Evolutionary conservation across 2,888 invertebrate species (phyloP), one percentile per base, ranked within the genome.

Genomic region (Metellina segmentata): DNA sequence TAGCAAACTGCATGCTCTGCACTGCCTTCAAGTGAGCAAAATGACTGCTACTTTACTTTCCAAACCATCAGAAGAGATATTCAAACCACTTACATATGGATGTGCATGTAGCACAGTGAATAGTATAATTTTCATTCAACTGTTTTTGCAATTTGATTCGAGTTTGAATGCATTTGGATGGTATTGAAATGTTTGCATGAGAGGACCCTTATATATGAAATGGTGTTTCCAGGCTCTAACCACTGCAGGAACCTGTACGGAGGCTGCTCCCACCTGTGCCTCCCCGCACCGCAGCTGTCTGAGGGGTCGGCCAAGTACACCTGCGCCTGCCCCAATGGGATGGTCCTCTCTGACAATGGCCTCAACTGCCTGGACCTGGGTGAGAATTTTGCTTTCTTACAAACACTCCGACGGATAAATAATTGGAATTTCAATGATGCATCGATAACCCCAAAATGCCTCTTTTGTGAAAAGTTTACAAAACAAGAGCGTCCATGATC

Each of bases 161-260:
- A 34, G 34, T 34, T 34, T 34, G 34, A 34, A 34, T 34, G 34
- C 1, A 34, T 34, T 34, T 34, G 34, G 34, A 34, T 34, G 4
- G 34, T 34, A 34, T 34, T 34, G 34, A 34, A 34, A 34, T 34
- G 34, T 34, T 34, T 34, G 34, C 34, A 34, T 34, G 34, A 34
- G 4, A 34, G 34, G 34, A 34, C 34, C 34, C 34, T 34, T 34
- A 34, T n/a, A 81, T 19, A 81, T n/a, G 13, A 0, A 61, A 81
- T 61, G 11, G 16, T 81, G 51, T 69, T 87, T 88, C 34, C 81
- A 93, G 94, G 94, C 71, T 82, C 86, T 2, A 98, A 99, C 96
- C 97, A 98, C 95, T 98, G 98, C 95, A 97, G 97, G 93, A 97
- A 97, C 1, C 97, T 98, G 87, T 98, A 98, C 95, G 98, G 98